Base-by-base conservation (phyloP, 2,113 vertebrate genomes). In the Mustela lutreola region DNA sequence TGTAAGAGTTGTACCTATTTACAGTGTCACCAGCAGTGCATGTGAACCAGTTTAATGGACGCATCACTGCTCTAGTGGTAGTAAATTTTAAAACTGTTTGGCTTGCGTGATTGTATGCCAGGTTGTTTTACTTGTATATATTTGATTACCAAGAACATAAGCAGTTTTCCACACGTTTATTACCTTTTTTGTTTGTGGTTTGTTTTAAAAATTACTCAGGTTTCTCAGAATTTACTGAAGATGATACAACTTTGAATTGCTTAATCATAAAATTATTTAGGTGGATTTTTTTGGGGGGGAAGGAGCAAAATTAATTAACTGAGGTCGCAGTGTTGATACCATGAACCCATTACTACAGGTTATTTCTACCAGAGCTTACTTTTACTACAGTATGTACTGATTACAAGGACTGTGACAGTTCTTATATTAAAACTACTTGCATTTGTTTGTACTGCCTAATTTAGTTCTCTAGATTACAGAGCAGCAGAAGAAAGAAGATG, bases 231-330 rank as follows among this genome's bases (percentile, higher is more conserved):
- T 62, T 89, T 89, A 28, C 26, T 87, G 39, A 26, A 62, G 21
- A 79, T 2, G 22, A 67, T 76, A 19, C 6, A 18, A 33, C 60
- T 85, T 76, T 36, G 31, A 91, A 33, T 81, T 86, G 62, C 14
- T 86, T 86, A 22, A 48, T 91, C 39, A 71, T 71, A 50, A 62
- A 80, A 62, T 70, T 71, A n/a, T 94, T 71, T 80, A 91, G 83
- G 19, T 80, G 6, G 48, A 12, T 36, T 12, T 56, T 36, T 84
- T 50, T 50, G 31, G 50, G 15, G 50, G 65, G 45, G 33, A 21
- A 26, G 15, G 58, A 95, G 70, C 14, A n/a, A 19, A 90, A 36
- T 89, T 58, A 53, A 42, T 89, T 75, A 81, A 71, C 36, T 82
- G 63, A 89, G 70, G 87, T 65, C n/a, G 21, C 60, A 45, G n/a